Percentiles rank a stretch among this genome's conserved stretches.
phyloP scores from a whole-genome alignment of 2,888 invertebrate species.

The Apomyelois bistriatella region DNA sequence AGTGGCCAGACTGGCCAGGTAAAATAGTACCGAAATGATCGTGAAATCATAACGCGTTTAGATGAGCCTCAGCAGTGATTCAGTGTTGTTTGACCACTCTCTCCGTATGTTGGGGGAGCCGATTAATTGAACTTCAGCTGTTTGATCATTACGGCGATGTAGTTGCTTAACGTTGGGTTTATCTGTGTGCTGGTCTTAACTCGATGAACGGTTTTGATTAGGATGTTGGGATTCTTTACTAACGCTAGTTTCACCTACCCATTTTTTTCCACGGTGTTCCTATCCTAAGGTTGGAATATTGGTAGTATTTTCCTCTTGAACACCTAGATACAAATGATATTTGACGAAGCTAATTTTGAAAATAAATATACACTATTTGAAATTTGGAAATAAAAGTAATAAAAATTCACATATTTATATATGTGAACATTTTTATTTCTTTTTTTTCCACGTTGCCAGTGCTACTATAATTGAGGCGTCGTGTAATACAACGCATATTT shows the following conservation, averaged over 20 bases:
- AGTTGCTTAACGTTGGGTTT: conserved; percentile 2
- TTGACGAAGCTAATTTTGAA: too few relatives aligned
- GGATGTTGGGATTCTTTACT: not conserved
- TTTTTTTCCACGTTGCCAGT: too few relatives aligned
- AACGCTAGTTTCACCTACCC: not conserved
- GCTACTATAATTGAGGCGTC: too few relatives aligned
- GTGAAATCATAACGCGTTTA: conserved; percentile 36
- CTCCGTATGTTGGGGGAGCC: conserved; percentile 44
- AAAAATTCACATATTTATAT: too few relatives aligned
- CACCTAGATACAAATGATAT: too few relatives aligned
- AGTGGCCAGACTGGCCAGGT: conserved; percentile 38
- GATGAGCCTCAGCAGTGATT: conserved; percentile 32
- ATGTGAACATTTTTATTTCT: too few relatives aligned
- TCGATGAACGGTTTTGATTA: not conserved
- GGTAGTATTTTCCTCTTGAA: too few relatives aligned
- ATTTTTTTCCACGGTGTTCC: too few relatives aligned
- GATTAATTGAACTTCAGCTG: conserved; percentile 47
- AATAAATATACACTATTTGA: too few relatives aligned
- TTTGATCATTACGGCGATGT: conserved; percentile 13
- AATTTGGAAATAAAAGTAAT: too few relatives aligned
- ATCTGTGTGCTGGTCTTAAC: conserved; percentile 4
- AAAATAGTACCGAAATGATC: conserved; percentile 47
- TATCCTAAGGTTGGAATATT: too few relatives aligned
- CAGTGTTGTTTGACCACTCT: conserved; percentile 38
- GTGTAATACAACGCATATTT: too few relatives aligned